Percentiles rank a stretch among this genome's conserved stretches.
These are phyloP conservation scores for Pristionchus maxplancki DNA, from an alignment of 2,888 invertebrate genomes.

Conservation along the genomic window DNA sequence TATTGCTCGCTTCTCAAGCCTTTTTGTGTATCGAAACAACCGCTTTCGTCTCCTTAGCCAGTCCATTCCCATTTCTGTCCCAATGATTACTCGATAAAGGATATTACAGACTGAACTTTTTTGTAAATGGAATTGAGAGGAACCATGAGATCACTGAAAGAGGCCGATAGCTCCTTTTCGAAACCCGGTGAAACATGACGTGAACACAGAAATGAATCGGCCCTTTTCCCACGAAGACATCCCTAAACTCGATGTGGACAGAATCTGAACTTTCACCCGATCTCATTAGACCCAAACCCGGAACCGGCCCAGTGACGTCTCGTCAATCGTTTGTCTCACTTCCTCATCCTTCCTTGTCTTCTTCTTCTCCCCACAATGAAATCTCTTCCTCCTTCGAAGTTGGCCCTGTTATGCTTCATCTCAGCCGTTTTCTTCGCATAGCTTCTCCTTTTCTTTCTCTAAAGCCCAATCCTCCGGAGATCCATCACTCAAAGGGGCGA, in stretches of 20 bases:
- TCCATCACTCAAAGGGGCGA: constrained; percentile 25
- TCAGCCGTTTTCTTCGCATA: constrained; percentile 22
- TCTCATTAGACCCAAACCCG: neutral
- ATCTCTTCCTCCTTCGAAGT: neutral
- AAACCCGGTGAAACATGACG: neutral
- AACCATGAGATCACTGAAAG: neutral
- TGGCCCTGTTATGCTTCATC: neutral
- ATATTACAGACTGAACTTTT: neutral
- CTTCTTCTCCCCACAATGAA: neutral
- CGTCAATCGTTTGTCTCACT: neutral
- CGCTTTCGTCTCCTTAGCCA: constrained; percentile 9
- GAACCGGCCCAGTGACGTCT: constrained; percentile 19
- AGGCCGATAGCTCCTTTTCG: neutral
- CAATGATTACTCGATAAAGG: constrained; percentile 19
- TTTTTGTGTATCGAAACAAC: neutral
- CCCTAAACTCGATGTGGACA: too few species aligned
- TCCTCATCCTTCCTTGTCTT: neutral
- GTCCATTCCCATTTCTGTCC: neutral
- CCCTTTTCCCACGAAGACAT: too few species aligned
- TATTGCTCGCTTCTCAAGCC: constrained; percentile 7
- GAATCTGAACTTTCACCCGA: neutral
- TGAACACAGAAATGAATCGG: too few species aligned
- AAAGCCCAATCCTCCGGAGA: neutral
- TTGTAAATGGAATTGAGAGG: neutral
- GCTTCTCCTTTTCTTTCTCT: neutral